phyloP scores from a whole-genome alignment of 1,140 invertebrate genomes.

The Steinernema khuongi region DNA sequence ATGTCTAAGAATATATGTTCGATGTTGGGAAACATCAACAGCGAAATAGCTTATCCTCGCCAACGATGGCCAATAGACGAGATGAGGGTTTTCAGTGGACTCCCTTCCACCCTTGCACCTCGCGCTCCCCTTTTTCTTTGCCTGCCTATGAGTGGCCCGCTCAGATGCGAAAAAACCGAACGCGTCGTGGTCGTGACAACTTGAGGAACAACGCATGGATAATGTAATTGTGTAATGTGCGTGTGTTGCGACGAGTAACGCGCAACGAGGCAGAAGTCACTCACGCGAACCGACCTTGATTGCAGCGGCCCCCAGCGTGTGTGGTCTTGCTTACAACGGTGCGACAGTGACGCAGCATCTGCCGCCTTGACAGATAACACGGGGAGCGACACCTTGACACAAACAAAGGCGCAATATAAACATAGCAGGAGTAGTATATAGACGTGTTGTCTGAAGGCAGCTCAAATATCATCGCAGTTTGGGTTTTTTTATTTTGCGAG shows the following conservation, averaged over 20 bases:
- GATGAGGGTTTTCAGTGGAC: too few species aligned
- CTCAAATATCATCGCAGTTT: too few species aligned
- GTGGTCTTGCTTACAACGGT: not conserved
- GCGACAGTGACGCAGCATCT: not conserved
- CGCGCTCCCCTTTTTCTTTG: too few species aligned
- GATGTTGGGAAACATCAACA: too few species aligned
- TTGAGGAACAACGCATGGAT: constrained; percentile 13
- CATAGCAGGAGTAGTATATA: too few species aligned
- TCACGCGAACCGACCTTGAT: not conserved
- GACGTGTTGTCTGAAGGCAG: too few species aligned
- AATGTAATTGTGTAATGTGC: constrained; percentile 17
- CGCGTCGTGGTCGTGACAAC: not conserved
- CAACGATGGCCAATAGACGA: too few species aligned
- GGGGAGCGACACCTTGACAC: not conserved
- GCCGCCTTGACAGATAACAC: not conserved
- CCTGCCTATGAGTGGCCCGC: not conserved
- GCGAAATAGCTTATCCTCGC: too few species aligned
- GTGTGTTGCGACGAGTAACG: constrained; percentile 3
- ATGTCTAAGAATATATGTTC: too few species aligned
- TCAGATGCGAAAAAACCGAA: not conserved
- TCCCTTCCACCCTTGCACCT: too few species aligned
- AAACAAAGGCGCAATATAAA: too few species aligned
- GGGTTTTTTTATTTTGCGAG: too few species aligned
- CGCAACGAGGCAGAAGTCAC: not conserved
- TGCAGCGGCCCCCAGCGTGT: not conserved